phyloP scores from a whole-genome alignment of 2,113 vertebrate species.

The Alaudala cheleensis region DNA sequence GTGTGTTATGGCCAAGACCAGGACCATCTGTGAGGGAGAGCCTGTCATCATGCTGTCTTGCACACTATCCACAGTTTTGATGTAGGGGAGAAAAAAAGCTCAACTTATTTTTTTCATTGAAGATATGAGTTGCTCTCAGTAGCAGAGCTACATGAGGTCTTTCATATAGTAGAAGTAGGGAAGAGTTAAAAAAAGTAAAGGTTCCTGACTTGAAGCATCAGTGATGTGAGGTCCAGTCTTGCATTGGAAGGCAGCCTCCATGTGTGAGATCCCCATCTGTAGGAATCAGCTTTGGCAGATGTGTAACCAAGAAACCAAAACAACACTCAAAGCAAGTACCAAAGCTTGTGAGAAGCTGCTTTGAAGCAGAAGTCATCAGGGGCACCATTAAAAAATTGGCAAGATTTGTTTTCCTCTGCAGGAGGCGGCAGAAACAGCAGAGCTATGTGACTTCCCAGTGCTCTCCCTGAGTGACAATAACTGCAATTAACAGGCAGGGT shows the following conservation, averaged over 20 bases:
- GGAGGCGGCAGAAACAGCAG: neutral
- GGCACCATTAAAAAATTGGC: neutral
- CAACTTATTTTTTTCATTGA: fast-evolving
- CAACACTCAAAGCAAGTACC: neutral
- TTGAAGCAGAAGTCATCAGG: neutral
- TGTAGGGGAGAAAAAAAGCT: fast-evolving
- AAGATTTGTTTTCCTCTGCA: neutral
- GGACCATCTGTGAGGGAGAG: fast-evolving
- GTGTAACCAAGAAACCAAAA: neutral
- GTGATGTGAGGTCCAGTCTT: neutral
- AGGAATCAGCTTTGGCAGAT: neutral
- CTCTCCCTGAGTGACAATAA: neutral
- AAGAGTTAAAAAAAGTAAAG: neutral
- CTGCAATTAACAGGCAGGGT: neutral
- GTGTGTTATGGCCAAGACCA: neutral
- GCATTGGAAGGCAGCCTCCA: neutral
- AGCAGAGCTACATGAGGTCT: neutral
- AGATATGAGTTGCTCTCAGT: neutral
- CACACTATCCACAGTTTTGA: neutral
- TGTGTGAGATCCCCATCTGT: fast-evolving
- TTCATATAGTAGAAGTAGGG: neutral
- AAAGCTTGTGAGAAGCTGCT: neutral
- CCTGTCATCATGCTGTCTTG: neutral
- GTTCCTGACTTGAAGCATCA: neutral
- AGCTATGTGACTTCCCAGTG: neutral